phyloP scores from a whole-genome alignment of 2,113 vertebrate species.

The Psettodes erumei region DNA sequence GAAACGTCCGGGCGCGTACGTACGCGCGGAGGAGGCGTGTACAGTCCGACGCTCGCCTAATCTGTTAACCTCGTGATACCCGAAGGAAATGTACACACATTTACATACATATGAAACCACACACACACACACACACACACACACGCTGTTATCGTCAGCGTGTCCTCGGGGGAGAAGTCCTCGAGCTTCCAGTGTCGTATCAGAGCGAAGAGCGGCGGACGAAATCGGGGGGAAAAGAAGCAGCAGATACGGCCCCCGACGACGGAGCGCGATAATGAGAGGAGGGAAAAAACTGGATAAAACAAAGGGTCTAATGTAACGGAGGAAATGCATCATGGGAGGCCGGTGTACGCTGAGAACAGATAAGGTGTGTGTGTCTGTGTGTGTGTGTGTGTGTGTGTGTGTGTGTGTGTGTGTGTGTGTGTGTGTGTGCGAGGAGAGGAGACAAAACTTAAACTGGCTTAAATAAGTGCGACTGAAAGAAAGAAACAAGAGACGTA shows the following conservation, averaged over 20 bases:
- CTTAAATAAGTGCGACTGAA: too few relatives aligned
- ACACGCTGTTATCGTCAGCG: slow-evolving; percentile 54
- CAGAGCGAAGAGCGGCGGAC: slow-evolving; percentile 49
- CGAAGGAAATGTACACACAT: slow-evolving; percentile 68
- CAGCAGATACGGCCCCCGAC: slow-evolving; percentile 29
- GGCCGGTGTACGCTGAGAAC: slow-evolving; percentile 23
- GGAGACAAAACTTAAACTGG: too few relatives aligned
- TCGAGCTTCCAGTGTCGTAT: slow-evolving; percentile 30
- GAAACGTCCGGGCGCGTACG: slow-evolving; percentile 30
- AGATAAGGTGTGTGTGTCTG: slow-evolving; percentile 26
- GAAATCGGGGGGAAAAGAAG: slow-evolving; percentile 55
- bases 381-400: too few relatives aligned
- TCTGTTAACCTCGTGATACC: slow-evolving; percentile 59
- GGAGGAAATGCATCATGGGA: slow-evolving; percentile 46
- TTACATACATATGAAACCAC: slow-evolving; percentile 64
- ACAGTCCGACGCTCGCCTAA: slow-evolving; percentile 31
- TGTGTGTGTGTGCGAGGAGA: too few relatives aligned
- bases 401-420: too few relatives aligned
- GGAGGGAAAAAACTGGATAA: slow-evolving; percentile 13
- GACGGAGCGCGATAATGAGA: slow-evolving; percentile 30
- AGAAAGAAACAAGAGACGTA: background rate
- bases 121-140: slow-evolving; percentile 38
- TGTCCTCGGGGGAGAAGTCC: slow-evolving; percentile 61
- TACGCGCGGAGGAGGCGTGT: slow-evolving; percentile 46
- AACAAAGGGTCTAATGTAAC: slow-evolving; percentile 50